Evolutionary conservation across 2,888 invertebrate genomes (phyloP).

Genomic region (Drosophila mimica): DNA sequence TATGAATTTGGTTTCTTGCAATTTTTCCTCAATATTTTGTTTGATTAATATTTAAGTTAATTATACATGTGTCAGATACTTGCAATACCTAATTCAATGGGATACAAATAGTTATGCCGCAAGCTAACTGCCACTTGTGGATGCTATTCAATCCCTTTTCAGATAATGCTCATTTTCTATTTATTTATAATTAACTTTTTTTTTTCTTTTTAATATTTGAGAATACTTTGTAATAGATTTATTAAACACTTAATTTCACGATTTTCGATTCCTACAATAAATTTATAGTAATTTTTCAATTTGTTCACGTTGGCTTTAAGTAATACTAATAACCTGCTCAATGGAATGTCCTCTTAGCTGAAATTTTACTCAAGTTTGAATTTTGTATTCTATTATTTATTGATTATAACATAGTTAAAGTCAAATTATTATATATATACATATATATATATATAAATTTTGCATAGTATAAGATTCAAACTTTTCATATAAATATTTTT

Average conservation of each 20-base stretch:
- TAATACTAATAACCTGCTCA: conserved; percentile 69
- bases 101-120: conserved; percentile 13
- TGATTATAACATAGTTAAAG: conserved; percentile 38
- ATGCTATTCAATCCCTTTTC: conserved; percentile 14
- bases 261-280: conserved; percentile 34
- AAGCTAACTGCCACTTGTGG: conserved; percentile 16
- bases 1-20: conserved; percentile 46
- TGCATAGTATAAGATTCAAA: conserved; percentile 38
- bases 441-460: conserved; percentile 6
- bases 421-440: conserved; percentile 19
- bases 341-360: conserved; percentile 75
- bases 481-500: conserved; percentile 8
- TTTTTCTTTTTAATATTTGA: conserved; percentile 11
- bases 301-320: conserved; percentile 65
- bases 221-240: conserved; percentile 16
- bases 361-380: conserved; percentile 57
- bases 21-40: conserved; percentile 36
- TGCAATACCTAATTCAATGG: conserved; percentile 18
- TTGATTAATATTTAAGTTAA: conserved; percentile 31
- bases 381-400: conserved; percentile 43
- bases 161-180: conserved; percentile 12
- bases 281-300: conserved; percentile 36
- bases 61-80: conserved; percentile 30
- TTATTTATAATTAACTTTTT: background rate
- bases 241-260: conserved; percentile 39